These are phyloP conservation scores for Euleptes europaea DNA, from an alignment of 2,113 vertebrate species.

Conservation along the genomic window DNA sequence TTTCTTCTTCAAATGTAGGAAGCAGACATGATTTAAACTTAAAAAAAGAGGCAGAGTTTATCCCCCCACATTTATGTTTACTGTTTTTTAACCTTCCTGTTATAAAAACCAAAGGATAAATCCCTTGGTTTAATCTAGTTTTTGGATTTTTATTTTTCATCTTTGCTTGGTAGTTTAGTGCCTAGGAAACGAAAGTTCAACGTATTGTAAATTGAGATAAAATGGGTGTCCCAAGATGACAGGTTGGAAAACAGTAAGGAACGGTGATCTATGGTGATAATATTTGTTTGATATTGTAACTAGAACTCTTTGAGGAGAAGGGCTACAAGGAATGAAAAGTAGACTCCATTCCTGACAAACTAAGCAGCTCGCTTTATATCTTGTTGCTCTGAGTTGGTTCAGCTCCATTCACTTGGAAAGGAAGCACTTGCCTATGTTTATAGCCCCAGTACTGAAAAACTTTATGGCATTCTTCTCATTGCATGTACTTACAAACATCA, in stretches of 20 bases:
- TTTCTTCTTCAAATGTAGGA: background rate
- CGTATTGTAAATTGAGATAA: constrained; percentile 47
- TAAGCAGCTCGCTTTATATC: constrained; percentile 11
- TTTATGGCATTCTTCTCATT: too few species aligned
- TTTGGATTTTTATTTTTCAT: constrained; percentile 18
- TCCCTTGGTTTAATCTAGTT: constrained; percentile 23
- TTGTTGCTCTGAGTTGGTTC: background rate
- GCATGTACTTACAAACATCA: too few species aligned
- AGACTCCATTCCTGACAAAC: constrained; percentile 12
- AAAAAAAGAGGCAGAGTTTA: constrained; percentile 31
- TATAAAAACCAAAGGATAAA: constrained; percentile 45
- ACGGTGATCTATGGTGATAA: constrained; percentile 18
- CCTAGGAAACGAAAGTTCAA: constrained; percentile 26
- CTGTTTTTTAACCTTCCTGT: constrained; percentile 19
- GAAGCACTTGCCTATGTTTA: background rate
- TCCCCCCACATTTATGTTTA: constrained; percentile 45
- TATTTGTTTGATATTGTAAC: background rate
- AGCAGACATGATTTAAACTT: background rate
- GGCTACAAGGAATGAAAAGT: background rate
- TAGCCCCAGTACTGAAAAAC: too few species aligned
- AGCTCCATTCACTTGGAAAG: background rate
- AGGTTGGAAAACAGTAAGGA: constrained; percentile 15
- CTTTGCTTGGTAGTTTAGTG: constrained; percentile 18
- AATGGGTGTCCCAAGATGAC: constrained; percentile 29
- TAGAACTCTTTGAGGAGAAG: constrained; percentile 16